phyloP scores from a whole-genome alignment of 2,797 vertebrate species.

The Nyctibius grandis region DNA sequence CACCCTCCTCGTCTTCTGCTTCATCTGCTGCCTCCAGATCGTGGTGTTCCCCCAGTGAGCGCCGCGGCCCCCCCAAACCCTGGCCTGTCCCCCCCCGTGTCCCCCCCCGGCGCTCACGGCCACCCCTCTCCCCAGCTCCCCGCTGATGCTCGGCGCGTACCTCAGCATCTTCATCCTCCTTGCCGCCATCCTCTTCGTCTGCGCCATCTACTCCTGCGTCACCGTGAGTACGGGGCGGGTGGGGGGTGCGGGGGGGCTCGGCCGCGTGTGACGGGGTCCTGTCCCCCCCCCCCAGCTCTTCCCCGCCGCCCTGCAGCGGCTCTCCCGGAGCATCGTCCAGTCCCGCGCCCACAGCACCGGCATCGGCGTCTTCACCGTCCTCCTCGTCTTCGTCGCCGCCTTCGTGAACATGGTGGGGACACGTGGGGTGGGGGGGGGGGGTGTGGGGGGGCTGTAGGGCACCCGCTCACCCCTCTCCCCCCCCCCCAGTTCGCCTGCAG shows the following conservation, averaged over 20 bases:
- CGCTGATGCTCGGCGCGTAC: conserved; percentile 88
- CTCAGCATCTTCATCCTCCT: conserved; percentile 87
- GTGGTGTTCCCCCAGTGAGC: conserved; percentile 92
- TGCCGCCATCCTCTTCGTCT: conserved; percentile 75
- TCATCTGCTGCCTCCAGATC: conserved; percentile 91
- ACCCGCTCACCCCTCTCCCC: not conserved
- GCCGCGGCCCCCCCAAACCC: not conserved
- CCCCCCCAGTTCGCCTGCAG: conserved; percentile 72
- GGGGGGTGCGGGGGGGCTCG: accelerated
- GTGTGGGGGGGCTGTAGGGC: accelerated
- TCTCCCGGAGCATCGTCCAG: conserved; percentile 89
- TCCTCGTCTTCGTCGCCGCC: conserved; percentile 91
- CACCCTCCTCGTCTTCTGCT: conserved; percentile 84
- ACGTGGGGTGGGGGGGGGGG: too few species aligned
- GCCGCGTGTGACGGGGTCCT: accelerated
- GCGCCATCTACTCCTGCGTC: conserved; percentile 89
- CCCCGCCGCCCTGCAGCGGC: conserved; percentile 51
- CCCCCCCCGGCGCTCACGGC: accelerated
- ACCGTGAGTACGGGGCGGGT: conserved; percentile 74
- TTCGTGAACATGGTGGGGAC: conserved; percentile 87
- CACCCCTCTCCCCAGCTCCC: conserved; percentile 75
- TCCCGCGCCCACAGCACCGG: conserved; percentile 89
- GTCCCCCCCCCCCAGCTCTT: conserved; percentile 76
- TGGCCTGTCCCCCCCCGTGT: accelerated
- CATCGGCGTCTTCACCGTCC: conserved; percentile 86